Conservation (phyloP, 2,888 invertebrate species). For the Himalopsyche kuldschensis region DNA sequence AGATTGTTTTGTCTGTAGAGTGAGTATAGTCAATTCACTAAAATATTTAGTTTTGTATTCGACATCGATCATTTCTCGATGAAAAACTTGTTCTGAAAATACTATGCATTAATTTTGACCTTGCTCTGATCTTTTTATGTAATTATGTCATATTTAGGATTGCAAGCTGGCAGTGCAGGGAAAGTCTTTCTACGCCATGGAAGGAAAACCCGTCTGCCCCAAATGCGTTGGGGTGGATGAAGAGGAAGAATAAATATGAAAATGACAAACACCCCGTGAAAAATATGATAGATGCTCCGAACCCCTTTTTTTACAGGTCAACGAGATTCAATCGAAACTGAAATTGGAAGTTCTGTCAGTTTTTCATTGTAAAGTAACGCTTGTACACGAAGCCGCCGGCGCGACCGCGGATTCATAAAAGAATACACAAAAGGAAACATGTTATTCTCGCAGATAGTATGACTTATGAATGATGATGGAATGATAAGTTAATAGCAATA, state of each 20-base stretch:
- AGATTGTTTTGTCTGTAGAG: conserved; percentile 98
- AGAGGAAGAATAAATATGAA: conserved; percentile 62
- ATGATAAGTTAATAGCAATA: conserved; percentile 32
- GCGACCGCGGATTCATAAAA: background rate
- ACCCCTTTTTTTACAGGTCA: conserved; percentile 5
- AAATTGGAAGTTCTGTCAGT: background rate
- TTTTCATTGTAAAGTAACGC: background rate
- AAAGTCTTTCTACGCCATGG: conserved; percentile 96
- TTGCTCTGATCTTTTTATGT: background rate
- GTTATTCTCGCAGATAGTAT: conserved; percentile 22
- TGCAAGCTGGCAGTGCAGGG: conserved; percentile 92
- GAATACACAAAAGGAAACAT: background rate
- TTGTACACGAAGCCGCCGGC: background rate
- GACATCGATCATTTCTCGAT: background rate
- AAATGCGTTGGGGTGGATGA: conserved; percentile 91
- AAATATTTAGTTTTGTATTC: background rate
- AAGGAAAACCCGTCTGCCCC: conserved; percentile 94
- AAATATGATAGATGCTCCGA: conserved; percentile 42
- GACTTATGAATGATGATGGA: conserved; percentile 31
- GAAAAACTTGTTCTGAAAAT: background rate
- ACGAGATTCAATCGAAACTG: background rate
- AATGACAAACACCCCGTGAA: conserved; percentile 45
- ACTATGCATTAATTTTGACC: no score
- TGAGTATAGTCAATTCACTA: conserved; percentile 57
- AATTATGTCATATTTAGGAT: conserved; percentile 67